Conservation (phyloP, 2,113 vertebrate species). For the Pituophis catenifer region DNA sequence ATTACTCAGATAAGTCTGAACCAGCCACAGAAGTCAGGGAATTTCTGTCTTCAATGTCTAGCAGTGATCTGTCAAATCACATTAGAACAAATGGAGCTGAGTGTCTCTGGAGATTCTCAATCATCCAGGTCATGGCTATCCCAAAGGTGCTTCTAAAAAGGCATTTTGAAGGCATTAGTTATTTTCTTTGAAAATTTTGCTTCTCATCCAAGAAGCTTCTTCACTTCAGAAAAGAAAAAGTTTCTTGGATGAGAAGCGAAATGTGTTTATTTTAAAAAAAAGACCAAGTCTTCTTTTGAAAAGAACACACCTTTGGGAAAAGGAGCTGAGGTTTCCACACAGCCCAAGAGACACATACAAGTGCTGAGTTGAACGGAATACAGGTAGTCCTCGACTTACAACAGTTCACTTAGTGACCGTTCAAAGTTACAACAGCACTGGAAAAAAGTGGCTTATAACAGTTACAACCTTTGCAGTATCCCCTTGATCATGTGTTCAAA, state of each 20-base stretch:
- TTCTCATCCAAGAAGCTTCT: neutral
- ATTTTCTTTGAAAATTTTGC: neutral
- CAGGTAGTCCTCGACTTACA: no score
- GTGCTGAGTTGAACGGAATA: neutral
- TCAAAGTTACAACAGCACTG: no score
- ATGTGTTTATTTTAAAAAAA: neutral
- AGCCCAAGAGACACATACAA: neutral
- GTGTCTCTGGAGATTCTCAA: neutral
- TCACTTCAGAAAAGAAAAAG: neutral
- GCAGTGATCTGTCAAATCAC: neutral
- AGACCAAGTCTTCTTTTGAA: neutral
- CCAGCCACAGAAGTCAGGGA: neutral
- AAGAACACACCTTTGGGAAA: neutral
- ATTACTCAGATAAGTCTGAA: neutral
- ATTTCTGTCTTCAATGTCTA: neutral
- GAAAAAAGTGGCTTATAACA: no score
- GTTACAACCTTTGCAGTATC: no score
- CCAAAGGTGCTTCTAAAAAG: neutral
- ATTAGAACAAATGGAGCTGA: neutral
- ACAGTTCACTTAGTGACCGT: no score
- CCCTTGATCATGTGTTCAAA: no score
- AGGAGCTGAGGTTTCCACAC: constrained; percentile 20
- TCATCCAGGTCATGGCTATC: neutral
- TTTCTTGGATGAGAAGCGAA: neutral
- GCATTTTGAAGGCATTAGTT: neutral